Conservation (phyloP, 35 echinoderm and acorn worm genomes). For the Heliocidaris erythrogramma region DNA sequence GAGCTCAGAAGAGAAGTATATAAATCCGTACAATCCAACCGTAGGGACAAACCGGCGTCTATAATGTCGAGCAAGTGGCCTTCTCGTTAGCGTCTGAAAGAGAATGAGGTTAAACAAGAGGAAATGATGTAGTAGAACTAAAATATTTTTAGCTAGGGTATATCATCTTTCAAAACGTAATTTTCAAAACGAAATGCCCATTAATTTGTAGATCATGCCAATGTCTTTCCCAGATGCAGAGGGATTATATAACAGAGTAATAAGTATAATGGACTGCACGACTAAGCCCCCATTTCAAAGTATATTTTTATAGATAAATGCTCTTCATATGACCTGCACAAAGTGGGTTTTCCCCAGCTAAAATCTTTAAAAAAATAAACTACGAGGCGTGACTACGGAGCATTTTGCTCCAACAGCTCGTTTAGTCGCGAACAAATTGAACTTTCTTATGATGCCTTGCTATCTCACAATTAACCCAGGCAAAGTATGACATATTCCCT, state of each 20-base stretch:
- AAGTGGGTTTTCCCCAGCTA: no score
- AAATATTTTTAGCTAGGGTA: background rate
- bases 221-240: background rate
- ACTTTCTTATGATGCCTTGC: no score
- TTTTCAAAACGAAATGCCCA: background rate
- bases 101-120: background rate
- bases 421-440: no score
- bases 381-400: no score
- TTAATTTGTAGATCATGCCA: background rate
- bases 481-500: no score
- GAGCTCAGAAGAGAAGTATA: background rate
- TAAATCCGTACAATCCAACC: constrained; percentile 1
- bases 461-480: no score
- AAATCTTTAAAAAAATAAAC: no score
- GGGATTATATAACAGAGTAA: no score
- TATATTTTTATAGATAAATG: no score
- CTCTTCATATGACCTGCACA: no score
- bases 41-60: background rate
- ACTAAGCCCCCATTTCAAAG: no score
- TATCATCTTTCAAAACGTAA: background rate
- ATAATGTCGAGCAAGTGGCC: background rate
- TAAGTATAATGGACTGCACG: background rate
- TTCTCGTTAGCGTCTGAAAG: background rate
- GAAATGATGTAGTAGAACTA: background rate
- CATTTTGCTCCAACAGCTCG: no score